Percentiles rank a stretch among this genome's conserved stretches.
Evolutionary conservation across 2,113 vertebrate species (phyloP).

Genomic region (Brachionichthys hirsutus): DNA sequence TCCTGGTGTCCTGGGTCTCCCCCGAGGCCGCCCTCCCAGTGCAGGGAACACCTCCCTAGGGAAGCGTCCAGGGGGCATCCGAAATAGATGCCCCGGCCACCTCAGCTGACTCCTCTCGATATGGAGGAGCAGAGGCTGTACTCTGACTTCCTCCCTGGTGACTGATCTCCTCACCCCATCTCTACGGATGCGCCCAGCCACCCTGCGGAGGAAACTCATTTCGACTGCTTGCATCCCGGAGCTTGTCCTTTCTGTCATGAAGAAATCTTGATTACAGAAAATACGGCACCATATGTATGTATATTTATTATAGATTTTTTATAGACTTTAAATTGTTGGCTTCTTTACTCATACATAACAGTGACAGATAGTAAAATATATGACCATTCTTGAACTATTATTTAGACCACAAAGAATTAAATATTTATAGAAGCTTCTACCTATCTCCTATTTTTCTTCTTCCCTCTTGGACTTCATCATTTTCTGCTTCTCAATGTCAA

Average conservation of each 20-base stretch:
- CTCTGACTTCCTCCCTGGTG: too few relatives aligned
- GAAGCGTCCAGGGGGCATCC: too few relatives aligned
- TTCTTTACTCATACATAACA: background rate
- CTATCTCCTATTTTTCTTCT: background rate
- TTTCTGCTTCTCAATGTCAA: slow-evolving; percentile 22
- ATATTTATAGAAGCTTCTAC: background rate
- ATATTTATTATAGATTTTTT: slow-evolving; percentile 22
- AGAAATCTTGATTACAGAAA: slow-evolving; percentile 31
- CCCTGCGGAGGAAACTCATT: slow-evolving; percentile 28
- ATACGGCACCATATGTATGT: slow-evolving; percentile 4
- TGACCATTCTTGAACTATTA: slow-evolving; percentile 2
- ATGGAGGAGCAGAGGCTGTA: too few relatives aligned
- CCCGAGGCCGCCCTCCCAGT: too few relatives aligned
- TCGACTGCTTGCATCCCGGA: too few relatives aligned
- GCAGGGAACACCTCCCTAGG: too few relatives aligned
- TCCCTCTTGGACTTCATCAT: slow-evolving; percentile 7
- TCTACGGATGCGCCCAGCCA: slow-evolving; percentile 44
- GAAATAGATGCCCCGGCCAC: too few relatives aligned
- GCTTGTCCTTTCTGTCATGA: too few relatives aligned
- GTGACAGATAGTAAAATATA: too few relatives aligned
- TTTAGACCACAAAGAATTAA: background rate
- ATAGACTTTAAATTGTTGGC: background rate
- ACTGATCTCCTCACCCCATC: too few relatives aligned
- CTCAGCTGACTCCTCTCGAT: too few relatives aligned
- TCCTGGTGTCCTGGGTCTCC: too few relatives aligned